Percentiles rank a stretch among this genome's conserved stretches.
phyloP scores from a whole-genome alignment of 2,797 vertebrate genomes.

The Heteromormyrus szaboi region DNA sequence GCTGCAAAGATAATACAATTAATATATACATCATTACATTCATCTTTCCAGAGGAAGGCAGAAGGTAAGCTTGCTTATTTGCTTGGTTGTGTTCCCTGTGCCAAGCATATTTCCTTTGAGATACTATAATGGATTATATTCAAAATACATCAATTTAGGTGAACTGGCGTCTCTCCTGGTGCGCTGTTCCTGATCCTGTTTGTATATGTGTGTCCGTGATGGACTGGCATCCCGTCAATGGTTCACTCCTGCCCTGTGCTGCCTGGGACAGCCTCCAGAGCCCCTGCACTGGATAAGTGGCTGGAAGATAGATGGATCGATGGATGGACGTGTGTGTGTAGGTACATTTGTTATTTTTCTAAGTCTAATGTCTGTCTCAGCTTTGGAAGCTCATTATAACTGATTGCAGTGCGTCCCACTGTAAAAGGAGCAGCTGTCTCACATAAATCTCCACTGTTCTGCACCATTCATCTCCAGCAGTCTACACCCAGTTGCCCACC shows the following conservation, averaged over 20 bases:
- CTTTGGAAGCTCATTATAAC: neutral
- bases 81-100: neutral
- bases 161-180: neutral
- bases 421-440: neutral
- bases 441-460: neutral
- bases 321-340: neutral
- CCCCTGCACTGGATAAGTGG: neutral
- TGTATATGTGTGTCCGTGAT: neutral
- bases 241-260: neutral
- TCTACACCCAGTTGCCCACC: neutral
- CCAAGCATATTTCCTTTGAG: neutral
- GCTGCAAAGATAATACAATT: neutral
- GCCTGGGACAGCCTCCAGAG: neutral
- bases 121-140: neutral
- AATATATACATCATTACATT: neutral
- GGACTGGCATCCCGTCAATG: neutral
- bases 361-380: neutral
- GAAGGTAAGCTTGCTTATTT: neutral
- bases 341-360: neutral
- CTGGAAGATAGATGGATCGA: neutral
- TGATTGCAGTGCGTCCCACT: neutral
- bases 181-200: neutral
- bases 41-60: neutral
- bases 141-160: neutral
- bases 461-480: constrained; percentile 6